Evolutionary conservation across 2,888 invertebrate genomes (phyloP).

Genomic region (Meliscaeva auricollis): DNA sequence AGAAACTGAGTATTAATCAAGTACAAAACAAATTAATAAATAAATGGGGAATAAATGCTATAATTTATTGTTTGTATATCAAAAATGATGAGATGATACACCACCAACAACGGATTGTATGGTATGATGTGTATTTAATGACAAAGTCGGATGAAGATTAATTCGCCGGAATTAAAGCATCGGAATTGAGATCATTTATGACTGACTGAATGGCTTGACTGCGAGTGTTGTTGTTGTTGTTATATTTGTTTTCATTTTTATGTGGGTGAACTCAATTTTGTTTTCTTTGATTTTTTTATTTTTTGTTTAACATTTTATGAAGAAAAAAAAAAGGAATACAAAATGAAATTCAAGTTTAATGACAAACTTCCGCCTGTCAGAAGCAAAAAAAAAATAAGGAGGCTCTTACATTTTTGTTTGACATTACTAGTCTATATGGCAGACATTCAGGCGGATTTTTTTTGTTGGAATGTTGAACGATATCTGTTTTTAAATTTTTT

Average conservation of each 20-base stretch:
- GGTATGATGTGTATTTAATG: not conserved
- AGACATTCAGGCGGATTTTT: conserved; percentile 13
- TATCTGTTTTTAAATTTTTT: not conserved
- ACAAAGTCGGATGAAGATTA: conserved; percentile 54
- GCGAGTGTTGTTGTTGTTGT: not conserved
- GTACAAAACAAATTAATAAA: conserved; percentile 28
- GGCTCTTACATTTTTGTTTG: conserved; percentile 4
- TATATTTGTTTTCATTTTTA: conserved; percentile 35
- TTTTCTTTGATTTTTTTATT: conserved; percentile 1
- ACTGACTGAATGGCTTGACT: conserved; percentile 3
- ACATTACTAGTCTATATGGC: not conserved
- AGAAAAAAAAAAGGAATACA: conserved; percentile 13
- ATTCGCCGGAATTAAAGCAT: conserved; percentile 53
- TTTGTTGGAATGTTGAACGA: not conserved
- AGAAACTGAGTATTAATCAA: not conserved
- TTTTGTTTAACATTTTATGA: conserved; percentile 24
- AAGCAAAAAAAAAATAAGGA: not conserved
- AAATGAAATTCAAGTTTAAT: conserved; percentile 42
- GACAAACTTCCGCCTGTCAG: conserved; percentile 51
- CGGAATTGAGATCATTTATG: conserved; percentile 52
- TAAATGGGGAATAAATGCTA: not conserved
- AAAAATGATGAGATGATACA: conserved; percentile 37
- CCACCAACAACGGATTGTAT: not conserved
- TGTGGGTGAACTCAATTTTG: conserved; percentile 54
- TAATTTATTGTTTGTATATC: conserved; percentile 41